These are phyloP conservation scores for Meandrusa payeni DNA, from an alignment of 2,888 invertebrate species.

Conservation along the genomic window DNA sequence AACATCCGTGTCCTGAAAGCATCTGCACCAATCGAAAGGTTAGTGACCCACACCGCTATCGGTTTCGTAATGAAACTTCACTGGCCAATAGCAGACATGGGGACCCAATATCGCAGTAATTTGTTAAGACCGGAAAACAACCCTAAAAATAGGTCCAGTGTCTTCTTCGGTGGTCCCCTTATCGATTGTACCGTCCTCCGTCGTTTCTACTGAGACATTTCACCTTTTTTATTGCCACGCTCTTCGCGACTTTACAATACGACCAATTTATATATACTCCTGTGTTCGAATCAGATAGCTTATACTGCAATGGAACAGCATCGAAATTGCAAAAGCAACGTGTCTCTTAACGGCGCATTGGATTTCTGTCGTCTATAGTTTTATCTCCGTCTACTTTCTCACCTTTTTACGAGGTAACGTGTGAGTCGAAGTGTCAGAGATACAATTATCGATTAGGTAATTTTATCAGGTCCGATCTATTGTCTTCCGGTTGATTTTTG, in stretches of 20 bases:
- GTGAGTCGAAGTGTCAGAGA: slow-evolving; percentile 76
- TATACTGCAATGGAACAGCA: slow-evolving; percentile 24
- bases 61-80: too few relatives aligned
- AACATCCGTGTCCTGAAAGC: too few relatives aligned
- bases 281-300: neutral
- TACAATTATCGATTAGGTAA: slow-evolving; percentile 80
- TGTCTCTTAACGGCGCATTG: slow-evolving; percentile 15
- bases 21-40: too few relatives aligned
- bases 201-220: slow-evolving; percentile 77
- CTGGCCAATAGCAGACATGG: too few relatives aligned
- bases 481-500: slow-evolving; percentile 77
- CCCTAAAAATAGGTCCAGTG: slow-evolving; percentile 62
- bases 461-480: slow-evolving; percentile 73
- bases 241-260: slow-evolving; percentile 71
- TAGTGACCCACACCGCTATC: too few relatives aligned
- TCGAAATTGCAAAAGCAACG: slow-evolving; percentile 22
- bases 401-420: slow-evolving; percentile 77
- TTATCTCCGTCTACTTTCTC: slow-evolving; percentile 77
- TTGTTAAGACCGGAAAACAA: slow-evolving; percentile 66
- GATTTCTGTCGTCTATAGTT: slow-evolving; percentile 52
- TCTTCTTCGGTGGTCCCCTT: slow-evolving; percentile 74
- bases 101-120: slow-evolving; percentile 35
- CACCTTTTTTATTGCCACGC: slow-evolving; percentile 76
- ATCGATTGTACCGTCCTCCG: slow-evolving; percentile 66
- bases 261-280: slow-evolving; percentile 29